Evolutionary conservation across 1,140 invertebrate species (phyloP).

Genomic region (Cherax quadricarinatus): DNA sequence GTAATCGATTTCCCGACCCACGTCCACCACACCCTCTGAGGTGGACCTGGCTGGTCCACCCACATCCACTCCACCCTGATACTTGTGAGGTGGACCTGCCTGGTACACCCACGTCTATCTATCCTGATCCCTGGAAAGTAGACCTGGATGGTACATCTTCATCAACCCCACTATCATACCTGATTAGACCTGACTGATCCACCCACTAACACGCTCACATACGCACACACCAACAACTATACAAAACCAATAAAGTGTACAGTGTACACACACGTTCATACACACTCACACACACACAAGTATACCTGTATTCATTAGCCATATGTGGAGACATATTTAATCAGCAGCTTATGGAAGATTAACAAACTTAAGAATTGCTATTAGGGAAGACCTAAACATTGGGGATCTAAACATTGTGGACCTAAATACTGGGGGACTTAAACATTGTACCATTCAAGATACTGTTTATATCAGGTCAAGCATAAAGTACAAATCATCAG

Average conservation of each 20-base stretch:
- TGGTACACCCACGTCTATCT: background rate
- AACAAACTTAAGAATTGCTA: too few relatives aligned
- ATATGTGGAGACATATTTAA: too few relatives aligned
- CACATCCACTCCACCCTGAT: background rate
- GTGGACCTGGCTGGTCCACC: background rate
- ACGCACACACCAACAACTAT: background rate
- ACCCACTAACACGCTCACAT: background rate
- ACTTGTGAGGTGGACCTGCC: background rate
- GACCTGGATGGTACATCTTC: background rate
- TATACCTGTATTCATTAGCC: background rate
- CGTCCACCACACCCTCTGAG: background rate
- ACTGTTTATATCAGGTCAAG: too few relatives aligned
- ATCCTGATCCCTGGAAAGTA: background rate
- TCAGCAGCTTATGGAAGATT: too few relatives aligned
- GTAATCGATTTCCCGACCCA: constrained; percentile 14
- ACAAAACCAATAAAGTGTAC: background rate
- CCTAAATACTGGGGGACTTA: too few relatives aligned
- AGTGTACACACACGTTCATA: background rate
- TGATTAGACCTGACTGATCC: background rate
- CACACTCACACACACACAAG: background rate
- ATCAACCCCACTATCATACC: too few relatives aligned
- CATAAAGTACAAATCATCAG: too few relatives aligned
- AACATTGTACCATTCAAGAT: too few relatives aligned
- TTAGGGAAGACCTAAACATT: too few relatives aligned
- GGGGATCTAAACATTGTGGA: too few relatives aligned